Percentiles rank a stretch among this genome's conserved stretches.
Conservation (phyloP, 2,113 vertebrate genomes). For the Mirza zaza region DNA sequence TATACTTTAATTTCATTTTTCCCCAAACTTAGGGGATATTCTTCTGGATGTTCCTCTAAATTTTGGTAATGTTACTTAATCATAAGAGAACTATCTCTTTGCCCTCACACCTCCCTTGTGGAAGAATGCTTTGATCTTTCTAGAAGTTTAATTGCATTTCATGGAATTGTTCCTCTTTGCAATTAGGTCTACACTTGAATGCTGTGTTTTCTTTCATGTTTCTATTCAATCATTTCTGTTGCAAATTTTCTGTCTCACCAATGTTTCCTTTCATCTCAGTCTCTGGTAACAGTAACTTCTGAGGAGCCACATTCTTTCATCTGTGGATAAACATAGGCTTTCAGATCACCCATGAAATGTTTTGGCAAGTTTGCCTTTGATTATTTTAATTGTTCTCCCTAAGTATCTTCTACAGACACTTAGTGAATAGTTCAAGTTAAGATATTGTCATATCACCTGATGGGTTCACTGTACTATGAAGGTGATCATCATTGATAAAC, state of each 20-base stretch:
- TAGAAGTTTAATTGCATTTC: slow-evolving; percentile 83
- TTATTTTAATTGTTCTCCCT: slow-evolving; percentile 76
- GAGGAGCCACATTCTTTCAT: slow-evolving; percentile 57
- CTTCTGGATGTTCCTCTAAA: slow-evolving; percentile 48
- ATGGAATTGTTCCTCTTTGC: slow-evolving; percentile 77
- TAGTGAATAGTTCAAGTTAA: slow-evolving; percentile 57
- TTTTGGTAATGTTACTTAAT: slow-evolving; percentile 74
- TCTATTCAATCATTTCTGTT: slow-evolving; percentile 74
- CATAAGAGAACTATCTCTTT: slow-evolving; percentile 59
- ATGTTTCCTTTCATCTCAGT: slow-evolving; percentile 60
- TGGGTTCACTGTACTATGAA: slow-evolving; percentile 32
- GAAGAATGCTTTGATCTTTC: slow-evolving; percentile 82
- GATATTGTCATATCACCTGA: slow-evolving; percentile 21
- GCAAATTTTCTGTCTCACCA: slow-evolving; percentile 70
- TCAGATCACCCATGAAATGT: slow-evolving; percentile 56
- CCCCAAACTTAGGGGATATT: neutral
- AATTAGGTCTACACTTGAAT: slow-evolving; percentile 75
- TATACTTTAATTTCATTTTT: slow-evolving; percentile 34
- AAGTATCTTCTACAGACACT: neutral
- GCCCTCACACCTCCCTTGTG: slow-evolving; percentile 62
- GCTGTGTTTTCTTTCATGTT: slow-evolving; percentile 79
- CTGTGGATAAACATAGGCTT: slow-evolving; percentile 45
- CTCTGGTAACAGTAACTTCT: slow-evolving; percentile 71
- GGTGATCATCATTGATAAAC: neutral
- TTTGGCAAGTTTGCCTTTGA: slow-evolving; percentile 62